Evolutionary conservation across 2,113 vertebrate genomes (phyloP).

Genomic region (Mungos mungo): DNA sequence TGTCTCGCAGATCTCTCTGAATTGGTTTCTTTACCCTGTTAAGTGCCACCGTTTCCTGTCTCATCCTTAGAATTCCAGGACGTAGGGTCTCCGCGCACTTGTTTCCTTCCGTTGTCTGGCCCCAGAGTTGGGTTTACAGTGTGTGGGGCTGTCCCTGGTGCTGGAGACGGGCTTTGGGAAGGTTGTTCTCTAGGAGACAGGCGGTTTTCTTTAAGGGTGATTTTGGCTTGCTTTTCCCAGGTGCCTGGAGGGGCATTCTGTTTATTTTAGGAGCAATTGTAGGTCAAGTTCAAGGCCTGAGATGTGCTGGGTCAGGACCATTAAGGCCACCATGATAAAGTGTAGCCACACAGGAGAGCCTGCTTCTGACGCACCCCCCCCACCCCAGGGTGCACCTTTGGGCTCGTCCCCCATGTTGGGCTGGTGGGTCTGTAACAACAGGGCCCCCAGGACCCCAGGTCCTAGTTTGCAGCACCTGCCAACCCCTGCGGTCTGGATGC

Average conservation of each 20-base stretch:
- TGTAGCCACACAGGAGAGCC: background rate
- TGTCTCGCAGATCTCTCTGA: background rate
- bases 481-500: rapidly evolving
- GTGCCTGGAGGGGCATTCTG: rapidly evolving
- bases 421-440: rapidly evolving
- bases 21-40: background rate
- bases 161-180: background rate
- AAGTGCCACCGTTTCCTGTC: rapidly evolving
- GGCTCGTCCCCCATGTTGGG: background rate
- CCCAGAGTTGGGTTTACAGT: rapidly evolving
- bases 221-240: background rate
- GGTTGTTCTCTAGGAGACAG: background rate
- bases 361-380: background rate
- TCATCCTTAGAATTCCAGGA: no score
- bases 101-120: no score
- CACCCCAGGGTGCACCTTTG: rapidly evolving
- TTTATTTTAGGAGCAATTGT: background rate
- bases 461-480: rapidly evolving
- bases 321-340: background rate
- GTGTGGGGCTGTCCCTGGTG: background rate
- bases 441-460: rapidly evolving
- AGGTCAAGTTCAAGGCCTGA: background rate
- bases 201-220: background rate
- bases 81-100: rapidly evolving
- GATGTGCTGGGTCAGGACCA: background rate